Base-by-base conservation (phyloP, 1,140 invertebrate genomes). In the Diorhabda sublineata region DNA sequence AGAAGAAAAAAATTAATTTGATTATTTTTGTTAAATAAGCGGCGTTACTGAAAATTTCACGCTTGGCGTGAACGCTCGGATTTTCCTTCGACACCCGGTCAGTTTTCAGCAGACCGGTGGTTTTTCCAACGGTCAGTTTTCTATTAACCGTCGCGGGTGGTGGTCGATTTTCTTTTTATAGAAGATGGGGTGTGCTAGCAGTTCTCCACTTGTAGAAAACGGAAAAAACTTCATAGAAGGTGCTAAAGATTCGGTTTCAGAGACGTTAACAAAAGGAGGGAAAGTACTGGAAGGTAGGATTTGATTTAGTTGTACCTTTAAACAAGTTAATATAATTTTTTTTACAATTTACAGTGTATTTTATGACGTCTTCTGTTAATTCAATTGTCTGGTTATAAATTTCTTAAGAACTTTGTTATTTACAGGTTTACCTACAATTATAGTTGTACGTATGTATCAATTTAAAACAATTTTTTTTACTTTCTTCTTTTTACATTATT, bases 181-280 rank as follows among this genome's bases (percentile, higher is more conserved):
- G 42, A 67, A 2, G n/a, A 80, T 80, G 79, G 79, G 79, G 61
- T 80, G 79, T 64, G 79, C 79, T 8, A 79, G 79, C 63, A 80
- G 79, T 68, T 78, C 76, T 66, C 79, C 79, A n/a, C 70, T 80
- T 42, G 73, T 79, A 3, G 76, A 77, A 68, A 72, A 73, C 60
- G 76, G 79, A 9, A 80, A 80, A 68, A 71, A 77, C 45, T 64
- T 80, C 4, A 74, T 79, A 60, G 74, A 79, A 11, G 70, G 71
- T 11, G 77, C 76, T 2, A 80, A 80, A 58, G 74, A 79, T 7
- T 70, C 77, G 0, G 73, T 75, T 42, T 72, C 67, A 58, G 78
- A 79, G n/a, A 75, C 73, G 43, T 68, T 77, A 41, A 43, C 58
- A 0, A 78, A 77, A 64, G 76, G 78, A 4, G 79, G 77, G 67